Conservation (phyloP, 1,140 invertebrate species). For the Oedothorax gibbosus region DNA sequence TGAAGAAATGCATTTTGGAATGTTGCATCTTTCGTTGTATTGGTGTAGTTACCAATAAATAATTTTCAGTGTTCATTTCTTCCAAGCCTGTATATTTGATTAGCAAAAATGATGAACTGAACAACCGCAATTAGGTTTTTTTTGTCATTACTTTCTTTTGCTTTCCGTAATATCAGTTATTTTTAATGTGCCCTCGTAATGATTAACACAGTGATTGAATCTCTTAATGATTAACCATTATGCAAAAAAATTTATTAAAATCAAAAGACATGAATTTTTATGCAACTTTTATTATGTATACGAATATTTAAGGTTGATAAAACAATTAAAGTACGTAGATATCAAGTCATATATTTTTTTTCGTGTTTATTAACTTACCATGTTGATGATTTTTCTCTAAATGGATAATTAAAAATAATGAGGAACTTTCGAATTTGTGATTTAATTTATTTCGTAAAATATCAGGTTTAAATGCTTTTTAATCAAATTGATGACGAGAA, state of each 20-base stretch:
- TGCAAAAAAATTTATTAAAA: conserved; percentile 8
- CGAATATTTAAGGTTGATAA: conserved; percentile 31
- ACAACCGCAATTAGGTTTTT: neutral
- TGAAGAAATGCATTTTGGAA: neutral
- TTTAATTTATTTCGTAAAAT: too few species aligned
- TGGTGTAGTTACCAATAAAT: neutral
- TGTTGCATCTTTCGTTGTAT: neutral
- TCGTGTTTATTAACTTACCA: conserved; percentile 10
- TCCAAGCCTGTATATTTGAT: neutral
- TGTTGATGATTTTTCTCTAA: conserved; percentile 22
- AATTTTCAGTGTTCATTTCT: neutral
- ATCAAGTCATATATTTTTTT: conserved; percentile 7
- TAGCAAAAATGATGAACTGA: neutral
- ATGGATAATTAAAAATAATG: conserved; percentile 41
- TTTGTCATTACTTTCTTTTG: neutral
- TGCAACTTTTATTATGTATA: conserved; percentile 5
- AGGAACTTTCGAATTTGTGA: neutral
- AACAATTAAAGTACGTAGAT: conserved; percentile 29
- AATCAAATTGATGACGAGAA: too few species aligned
- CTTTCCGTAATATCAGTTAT: neutral
- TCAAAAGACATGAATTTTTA: conserved; percentile 25
- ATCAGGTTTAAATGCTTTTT: too few species aligned
- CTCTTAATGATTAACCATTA: conserved; percentile 36
- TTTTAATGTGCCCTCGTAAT: neutral
- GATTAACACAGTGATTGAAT: neutral